These are phyloP conservation scores for Limenitis camilla DNA, from an alignment of 2,888 invertebrate species.

Conservation along the genomic window DNA sequence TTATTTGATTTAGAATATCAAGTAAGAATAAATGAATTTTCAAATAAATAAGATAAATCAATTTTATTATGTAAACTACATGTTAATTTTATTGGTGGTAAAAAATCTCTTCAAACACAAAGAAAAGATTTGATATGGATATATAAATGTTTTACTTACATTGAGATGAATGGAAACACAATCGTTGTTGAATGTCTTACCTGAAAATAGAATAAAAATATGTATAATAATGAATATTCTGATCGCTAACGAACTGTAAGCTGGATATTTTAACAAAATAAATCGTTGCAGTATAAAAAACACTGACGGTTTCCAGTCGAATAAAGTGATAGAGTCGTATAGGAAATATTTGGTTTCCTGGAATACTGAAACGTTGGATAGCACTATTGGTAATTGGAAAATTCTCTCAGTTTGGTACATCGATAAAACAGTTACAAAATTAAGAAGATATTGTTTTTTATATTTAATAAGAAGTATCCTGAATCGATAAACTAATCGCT, in stretches of 20 bases:
- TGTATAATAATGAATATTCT: slow-evolving; percentile 21
- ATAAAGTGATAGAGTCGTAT: slow-evolving; percentile 39
- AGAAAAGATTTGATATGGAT: too few species aligned
- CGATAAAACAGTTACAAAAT: too few species aligned
- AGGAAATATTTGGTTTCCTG: slow-evolving; percentile 46
- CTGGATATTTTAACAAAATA: slow-evolving; percentile 47
- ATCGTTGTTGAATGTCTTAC: slow-evolving; percentile 32
- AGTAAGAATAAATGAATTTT: too few species aligned
- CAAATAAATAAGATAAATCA: too few species aligned
- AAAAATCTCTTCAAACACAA: too few species aligned
- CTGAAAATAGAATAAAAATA: slow-evolving; percentile 34
- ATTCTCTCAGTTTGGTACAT: too few species aligned
- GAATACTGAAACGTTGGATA: slow-evolving; percentile 19
- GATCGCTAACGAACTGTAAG: slow-evolving; percentile 44
- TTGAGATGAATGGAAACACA: neutral
- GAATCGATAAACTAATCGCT: too few species aligned
- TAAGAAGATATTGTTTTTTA: too few species aligned
- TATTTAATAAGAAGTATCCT: too few species aligned
- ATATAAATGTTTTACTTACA: neutral
- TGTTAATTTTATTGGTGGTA: too few species aligned
- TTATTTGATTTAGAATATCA: too few species aligned
- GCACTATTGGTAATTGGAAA: slow-evolving; percentile 20
- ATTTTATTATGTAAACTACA: too few species aligned
- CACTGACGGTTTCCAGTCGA: slow-evolving; percentile 33
- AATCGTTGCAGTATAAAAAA: slow-evolving; percentile 41